Conservation (phyloP, 2,113 vertebrate genomes). For the Alouatta palliata region DNA sequence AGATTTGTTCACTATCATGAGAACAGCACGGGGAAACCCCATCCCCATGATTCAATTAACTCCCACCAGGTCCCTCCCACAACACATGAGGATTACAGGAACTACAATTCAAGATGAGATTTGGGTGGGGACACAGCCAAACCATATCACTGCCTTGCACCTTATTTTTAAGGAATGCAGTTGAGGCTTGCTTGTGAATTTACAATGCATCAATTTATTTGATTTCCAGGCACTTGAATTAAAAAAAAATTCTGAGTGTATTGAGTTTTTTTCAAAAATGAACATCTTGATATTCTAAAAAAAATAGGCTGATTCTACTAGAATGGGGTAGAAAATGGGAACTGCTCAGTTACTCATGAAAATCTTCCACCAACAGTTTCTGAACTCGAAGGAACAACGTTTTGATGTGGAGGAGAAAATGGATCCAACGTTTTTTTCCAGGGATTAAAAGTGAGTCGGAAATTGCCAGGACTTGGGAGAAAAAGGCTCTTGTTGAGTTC, state of each 20-base stretch:
- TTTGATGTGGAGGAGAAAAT: constrained; percentile 62
- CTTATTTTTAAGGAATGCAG: neutral
- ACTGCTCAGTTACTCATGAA: constrained; percentile 23
- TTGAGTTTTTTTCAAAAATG: neutral
- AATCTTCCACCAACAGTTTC: constrained; percentile 51
- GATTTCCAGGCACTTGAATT: neutral
- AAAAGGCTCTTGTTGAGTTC: constrained; percentile 76
- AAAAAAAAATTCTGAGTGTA: neutral
- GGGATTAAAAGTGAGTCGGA: constrained; percentile 81
- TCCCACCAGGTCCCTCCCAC: too few species aligned
- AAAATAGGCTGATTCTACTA: constrained; percentile 18
- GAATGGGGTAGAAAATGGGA: constrained; percentile 41
- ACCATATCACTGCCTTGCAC: neutral
- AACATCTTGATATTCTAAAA: neutral
- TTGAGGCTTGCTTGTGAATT: neutral
- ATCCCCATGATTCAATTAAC: too few species aligned
- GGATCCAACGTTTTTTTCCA: constrained; percentile 79
- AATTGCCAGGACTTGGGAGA: constrained; percentile 77
- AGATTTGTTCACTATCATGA: too few species aligned
- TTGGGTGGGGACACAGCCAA: too few species aligned
- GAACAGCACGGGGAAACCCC: too few species aligned
- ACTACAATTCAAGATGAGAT: too few species aligned
- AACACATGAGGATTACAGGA: too few species aligned
- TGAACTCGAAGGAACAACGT: constrained; percentile 57
- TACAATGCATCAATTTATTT: neutral